These are phyloP conservation scores for Phyllotis vaccarum DNA, from an alignment of 2,797 vertebrate genomes.

Conservation along the genomic window DNA sequence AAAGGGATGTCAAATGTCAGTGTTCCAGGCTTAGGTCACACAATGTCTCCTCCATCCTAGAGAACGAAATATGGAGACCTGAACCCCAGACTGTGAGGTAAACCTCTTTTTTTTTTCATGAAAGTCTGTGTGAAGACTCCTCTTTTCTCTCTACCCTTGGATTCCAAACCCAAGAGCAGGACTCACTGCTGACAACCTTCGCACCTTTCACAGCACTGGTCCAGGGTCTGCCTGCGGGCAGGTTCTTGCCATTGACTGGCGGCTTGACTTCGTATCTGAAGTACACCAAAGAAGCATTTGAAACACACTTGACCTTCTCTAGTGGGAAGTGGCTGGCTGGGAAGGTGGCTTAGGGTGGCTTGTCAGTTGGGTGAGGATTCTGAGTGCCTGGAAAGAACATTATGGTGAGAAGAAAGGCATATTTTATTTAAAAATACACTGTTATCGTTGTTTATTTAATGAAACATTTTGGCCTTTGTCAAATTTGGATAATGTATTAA, in stretches of 20 bases:
- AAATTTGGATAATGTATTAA: constrained; percentile 71
- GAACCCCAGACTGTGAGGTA: neutral
- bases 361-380: constrained; percentile 44
- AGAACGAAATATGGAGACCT: neutral
- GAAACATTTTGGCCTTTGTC: constrained; percentile 66
- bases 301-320: neutral
- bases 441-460: constrained; percentile 69
- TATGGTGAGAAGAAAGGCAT: neutral
- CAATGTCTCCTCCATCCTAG: neutral
- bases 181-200: neutral
- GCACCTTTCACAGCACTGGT: neutral
- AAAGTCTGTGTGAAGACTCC: neutral
- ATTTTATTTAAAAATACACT: neutral
- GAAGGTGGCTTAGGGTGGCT: constrained; percentile 13
- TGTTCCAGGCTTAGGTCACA: neutral
- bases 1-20: neutral
- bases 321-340: neutral
- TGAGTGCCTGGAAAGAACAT: constrained; percentile 45
- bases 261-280: neutral
- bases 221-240: neutral
- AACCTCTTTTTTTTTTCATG: neutral
- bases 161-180: neutral
- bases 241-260: neutral
- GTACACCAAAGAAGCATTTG: neutral
- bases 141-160: neutral